Conservation (phyloP, 1,140 invertebrate species). For the Wasmannia auropunctata region DNA sequence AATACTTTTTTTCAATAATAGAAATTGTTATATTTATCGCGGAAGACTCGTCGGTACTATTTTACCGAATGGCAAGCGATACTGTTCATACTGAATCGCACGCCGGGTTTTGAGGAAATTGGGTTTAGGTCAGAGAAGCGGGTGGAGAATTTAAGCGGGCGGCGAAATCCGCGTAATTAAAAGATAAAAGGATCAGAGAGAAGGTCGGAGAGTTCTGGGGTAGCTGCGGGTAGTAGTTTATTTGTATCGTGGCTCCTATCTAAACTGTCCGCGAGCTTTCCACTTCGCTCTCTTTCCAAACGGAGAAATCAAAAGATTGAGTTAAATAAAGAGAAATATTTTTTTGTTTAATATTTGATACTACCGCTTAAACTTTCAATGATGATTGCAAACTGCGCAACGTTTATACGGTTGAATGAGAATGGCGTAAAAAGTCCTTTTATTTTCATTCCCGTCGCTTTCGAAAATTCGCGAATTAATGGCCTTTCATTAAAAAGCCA, state of each 20-base stretch:
- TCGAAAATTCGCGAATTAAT: background rate
- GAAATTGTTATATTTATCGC: background rate
- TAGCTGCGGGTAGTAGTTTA: constrained; percentile 42
- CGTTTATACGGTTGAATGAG: too few species aligned
- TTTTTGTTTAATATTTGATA: background rate
- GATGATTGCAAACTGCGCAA: background rate
- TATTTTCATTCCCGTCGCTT: background rate
- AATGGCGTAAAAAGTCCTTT: background rate
- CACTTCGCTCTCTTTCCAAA: constrained; percentile 1
- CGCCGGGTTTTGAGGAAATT: constrained; percentile 12
- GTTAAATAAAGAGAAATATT: background rate
- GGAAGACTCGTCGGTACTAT: background rate
- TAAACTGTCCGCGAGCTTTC: background rate
- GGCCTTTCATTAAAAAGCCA: too few species aligned
- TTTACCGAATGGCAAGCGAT: background rate
- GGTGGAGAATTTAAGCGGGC: constrained; percentile 28
- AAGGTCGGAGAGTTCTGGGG: constrained; percentile 1
- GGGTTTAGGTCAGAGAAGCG: constrained; percentile 6
- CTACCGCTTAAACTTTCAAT: background rate
- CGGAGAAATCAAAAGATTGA: background rate
- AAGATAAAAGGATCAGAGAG: constrained; percentile 49
- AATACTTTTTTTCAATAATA: background rate
- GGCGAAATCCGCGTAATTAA: constrained; percentile 53
- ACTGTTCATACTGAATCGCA: constrained; percentile 16
- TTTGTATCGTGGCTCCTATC: constrained; percentile 45